phyloP scores from a whole-genome alignment of 2,113 vertebrate species.

The Albula glossodonta region DNA sequence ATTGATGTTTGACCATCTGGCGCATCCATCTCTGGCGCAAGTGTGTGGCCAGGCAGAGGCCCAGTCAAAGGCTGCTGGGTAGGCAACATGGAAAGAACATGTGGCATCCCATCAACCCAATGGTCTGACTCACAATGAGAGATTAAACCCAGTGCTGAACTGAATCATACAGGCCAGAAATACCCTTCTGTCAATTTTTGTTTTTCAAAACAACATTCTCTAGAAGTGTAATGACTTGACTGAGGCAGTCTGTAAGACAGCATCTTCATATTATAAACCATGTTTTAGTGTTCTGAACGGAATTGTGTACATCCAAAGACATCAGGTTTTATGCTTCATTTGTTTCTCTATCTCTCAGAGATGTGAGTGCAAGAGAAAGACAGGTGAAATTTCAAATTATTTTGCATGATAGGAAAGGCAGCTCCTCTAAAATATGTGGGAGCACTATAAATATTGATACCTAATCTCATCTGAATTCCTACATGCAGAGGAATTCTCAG shows the following conservation, averaged over 20 bases:
- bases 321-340: not conserved
- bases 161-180: not conserved
- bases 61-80: not conserved
- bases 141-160: not conserved
- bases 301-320: not conserved
- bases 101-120: not conserved
- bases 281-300: not conserved
- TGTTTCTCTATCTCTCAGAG: not conserved
- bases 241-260: not conserved
- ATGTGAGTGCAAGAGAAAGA: not conserved
- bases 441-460: constrained; percentile 13
- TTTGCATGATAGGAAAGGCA: constrained; percentile 18
- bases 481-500: not conserved
- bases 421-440: not conserved
- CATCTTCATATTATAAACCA: not conserved
- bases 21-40: not conserved
- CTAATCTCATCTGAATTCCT: not conserved
- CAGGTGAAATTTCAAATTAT: constrained; percentile 18
- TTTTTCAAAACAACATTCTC: not conserved
- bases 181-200: not conserved
- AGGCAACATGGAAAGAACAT: not conserved
- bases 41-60: not conserved
- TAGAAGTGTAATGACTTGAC: not conserved
- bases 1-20: not conserved
- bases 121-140: not conserved